Evolutionary conservation across 1,140 invertebrate genomes (phyloP), one percentile per base, ranked within the genome.

Genomic region (Conus ventricosus): DNA sequence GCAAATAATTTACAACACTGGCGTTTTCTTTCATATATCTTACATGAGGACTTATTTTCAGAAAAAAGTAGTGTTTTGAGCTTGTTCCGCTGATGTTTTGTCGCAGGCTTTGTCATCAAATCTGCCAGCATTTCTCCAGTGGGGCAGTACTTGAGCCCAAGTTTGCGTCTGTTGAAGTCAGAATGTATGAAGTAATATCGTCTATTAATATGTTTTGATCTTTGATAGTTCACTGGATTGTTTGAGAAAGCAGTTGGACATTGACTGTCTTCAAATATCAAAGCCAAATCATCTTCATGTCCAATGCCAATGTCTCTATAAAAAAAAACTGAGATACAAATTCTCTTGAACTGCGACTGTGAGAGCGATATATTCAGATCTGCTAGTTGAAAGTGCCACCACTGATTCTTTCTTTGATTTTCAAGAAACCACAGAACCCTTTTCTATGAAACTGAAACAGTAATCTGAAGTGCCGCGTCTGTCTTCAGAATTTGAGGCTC

Each of bases 161-260:
- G 11, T 67, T 63, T 85, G 27, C 60, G 23, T 67, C 57, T 85
- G 13, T 60, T 85, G 23, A 85, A 39, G n/a, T 85, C 84, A 23
- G 84, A 60, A 39, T 54, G 51, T 63, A 85, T 85, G 84, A 85
- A 85, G 1, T 85, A 2, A n/a, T 85, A 85, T 27, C 60, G 15
- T 13, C 63, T 13, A 85, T 85, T 25, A 67, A 85, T 85, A 60
- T 85, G 84, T 63, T 85, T 85, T 63, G 84, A 85, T 60, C 84
- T 85, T 60, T 60, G 53, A 6, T 11, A 11, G 57, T 85, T 85
- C 54, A 85, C 84, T 15, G 84, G 84, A 85, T 85, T 67, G 51
- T 60, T 85, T 23, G 63, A 13, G 27, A 85, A n/a, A 54, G 54
- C 84, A 60, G 60, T 85, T 51, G 82, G 13, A 15, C 55, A 4